Conservation (phyloP, 1,140 invertebrate genomes). For the Cataglyphis hispanica region DNA sequence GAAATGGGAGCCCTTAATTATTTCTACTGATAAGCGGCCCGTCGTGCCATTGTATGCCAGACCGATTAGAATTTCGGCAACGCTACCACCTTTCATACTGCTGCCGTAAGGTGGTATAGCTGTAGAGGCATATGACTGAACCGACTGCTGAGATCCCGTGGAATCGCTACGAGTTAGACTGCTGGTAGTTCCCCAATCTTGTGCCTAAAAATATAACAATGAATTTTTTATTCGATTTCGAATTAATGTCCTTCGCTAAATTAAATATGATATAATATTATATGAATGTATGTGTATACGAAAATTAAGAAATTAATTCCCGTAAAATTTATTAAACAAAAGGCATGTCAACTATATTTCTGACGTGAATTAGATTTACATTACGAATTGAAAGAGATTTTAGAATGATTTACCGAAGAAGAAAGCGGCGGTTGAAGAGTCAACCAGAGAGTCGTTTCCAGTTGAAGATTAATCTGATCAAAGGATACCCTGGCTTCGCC, state of each 20-base stretch:
- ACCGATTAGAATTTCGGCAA: constrained; percentile 95
- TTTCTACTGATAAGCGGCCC: constrained; percentile 96
- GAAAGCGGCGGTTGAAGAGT: constrained; percentile 93
- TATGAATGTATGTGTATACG: too few relatives aligned
- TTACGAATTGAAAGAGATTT: neutral
- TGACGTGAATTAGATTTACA: neutral
- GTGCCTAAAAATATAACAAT: constrained; percentile 69
- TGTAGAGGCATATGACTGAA: constrained; percentile 86
- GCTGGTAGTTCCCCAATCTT: constrained; percentile 84
- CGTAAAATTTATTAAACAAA: too few relatives aligned
- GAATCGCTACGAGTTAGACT: constrained; percentile 96
- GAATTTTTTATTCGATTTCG: too few relatives aligned
- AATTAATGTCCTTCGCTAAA: too few relatives aligned
- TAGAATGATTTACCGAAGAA: constrained; percentile 89
- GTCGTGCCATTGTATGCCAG: constrained; percentile 97
- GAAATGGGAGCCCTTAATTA: constrained; percentile 97
- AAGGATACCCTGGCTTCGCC: constrained; percentile 97
- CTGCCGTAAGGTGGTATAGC: constrained; percentile 86
- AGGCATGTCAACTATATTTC: too few relatives aligned
- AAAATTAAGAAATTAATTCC: too few relatives aligned
- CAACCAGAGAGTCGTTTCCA: constrained; percentile 96
- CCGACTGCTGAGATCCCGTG: constrained; percentile 96
- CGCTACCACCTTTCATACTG: constrained; percentile 92
- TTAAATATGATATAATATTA: too few relatives aligned
- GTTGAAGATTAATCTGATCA: constrained; percentile 94